These are phyloP conservation scores for Endomychus coccineus DNA, from an alignment of 2,888 invertebrate species.

Conservation along the genomic window DNA sequence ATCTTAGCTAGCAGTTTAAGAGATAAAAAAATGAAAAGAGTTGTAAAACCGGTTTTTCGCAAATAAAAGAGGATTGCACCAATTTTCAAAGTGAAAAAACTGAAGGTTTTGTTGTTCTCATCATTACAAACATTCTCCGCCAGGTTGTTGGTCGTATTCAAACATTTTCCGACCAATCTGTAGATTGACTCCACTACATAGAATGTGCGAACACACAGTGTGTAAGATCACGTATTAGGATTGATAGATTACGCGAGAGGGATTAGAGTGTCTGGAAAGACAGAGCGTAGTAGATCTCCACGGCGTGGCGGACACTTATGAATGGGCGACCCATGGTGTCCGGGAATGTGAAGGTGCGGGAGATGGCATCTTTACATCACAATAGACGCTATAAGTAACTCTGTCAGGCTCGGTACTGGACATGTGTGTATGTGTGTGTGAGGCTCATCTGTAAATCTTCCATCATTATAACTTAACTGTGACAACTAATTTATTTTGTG, in stretches of 20 bases:
- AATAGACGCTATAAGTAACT: slow-evolving; percentile 41
- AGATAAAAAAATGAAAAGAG: no score
- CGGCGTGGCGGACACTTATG: slow-evolving; percentile 34
- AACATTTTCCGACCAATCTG: no score
- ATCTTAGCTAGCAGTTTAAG: no score
- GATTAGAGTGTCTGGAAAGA: slow-evolving; percentile 12
- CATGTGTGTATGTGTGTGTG: slow-evolving; percentile 23
- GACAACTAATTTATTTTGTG: slow-evolving; percentile 41
- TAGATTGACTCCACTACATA: no score
- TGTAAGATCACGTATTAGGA: no score
- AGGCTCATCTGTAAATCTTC: slow-evolving; percentile 34
- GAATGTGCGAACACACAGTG: no score
- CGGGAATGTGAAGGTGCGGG: slow-evolving; percentile 34
- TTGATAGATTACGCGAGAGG: slow-evolving; percentile 11
- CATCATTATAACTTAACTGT: slow-evolving; percentile 35
- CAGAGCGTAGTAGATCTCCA: slow-evolving; percentile 15
- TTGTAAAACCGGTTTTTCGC: no score
- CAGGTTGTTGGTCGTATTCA: no score
- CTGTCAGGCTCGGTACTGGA: slow-evolving; percentile 23
- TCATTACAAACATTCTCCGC: no score
- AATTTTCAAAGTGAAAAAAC: no score
- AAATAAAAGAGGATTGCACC: no score
- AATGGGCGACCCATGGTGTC: slow-evolving; percentile 41
- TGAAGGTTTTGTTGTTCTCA: no score
- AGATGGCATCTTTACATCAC: slow-evolving; percentile 43